Conservation (phyloP, 2,888 invertebrate genomes). For the Baccha elongata region DNA sequence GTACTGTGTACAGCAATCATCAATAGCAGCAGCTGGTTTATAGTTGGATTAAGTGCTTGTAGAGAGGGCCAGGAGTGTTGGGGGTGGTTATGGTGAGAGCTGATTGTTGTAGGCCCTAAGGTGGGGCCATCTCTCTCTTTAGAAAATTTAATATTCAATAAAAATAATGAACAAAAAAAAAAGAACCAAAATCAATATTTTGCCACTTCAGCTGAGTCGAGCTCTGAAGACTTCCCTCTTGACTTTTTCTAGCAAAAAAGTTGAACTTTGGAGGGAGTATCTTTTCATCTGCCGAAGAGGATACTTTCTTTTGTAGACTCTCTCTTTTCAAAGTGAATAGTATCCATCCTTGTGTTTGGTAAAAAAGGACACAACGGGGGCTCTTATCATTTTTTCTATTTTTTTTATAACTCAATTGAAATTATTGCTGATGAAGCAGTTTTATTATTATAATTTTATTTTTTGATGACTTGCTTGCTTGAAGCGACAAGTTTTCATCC, state of each 20-base stretch:
- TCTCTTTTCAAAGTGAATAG: constrained; percentile 10
- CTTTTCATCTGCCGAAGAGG: constrained; percentile 28
- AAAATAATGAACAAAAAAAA: constrained; percentile 1
- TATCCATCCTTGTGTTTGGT: constrained; percentile 10
- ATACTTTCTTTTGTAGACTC: constrained; percentile 20
- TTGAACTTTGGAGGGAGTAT: constrained; percentile 18
- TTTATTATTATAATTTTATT: constrained; percentile 22
- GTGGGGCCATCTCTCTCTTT: constrained; percentile 21
- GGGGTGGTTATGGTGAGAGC: background rate
- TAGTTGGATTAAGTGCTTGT: constrained; percentile 67
- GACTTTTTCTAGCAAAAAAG: constrained; percentile 1
- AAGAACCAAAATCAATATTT: constrained; percentile 39
- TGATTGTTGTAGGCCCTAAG: constrained; percentile 33
- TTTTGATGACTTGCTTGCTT: background rate
- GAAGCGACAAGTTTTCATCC: constrained; percentile 43
- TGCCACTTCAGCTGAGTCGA: constrained; percentile 12
- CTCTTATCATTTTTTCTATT: constrained; percentile 17
- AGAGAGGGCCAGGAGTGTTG: background rate
- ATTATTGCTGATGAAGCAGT: constrained; percentile 35
- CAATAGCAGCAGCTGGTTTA: constrained; percentile 70
- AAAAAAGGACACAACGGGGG: constrained; percentile 22
- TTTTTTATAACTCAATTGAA: constrained; percentile 33
- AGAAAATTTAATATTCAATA: constrained; percentile 36
- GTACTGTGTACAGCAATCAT: constrained; percentile 54
- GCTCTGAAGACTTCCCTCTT: background rate